Conservation (phyloP, 2,888 invertebrate species). For the Torymus auratus region DNA sequence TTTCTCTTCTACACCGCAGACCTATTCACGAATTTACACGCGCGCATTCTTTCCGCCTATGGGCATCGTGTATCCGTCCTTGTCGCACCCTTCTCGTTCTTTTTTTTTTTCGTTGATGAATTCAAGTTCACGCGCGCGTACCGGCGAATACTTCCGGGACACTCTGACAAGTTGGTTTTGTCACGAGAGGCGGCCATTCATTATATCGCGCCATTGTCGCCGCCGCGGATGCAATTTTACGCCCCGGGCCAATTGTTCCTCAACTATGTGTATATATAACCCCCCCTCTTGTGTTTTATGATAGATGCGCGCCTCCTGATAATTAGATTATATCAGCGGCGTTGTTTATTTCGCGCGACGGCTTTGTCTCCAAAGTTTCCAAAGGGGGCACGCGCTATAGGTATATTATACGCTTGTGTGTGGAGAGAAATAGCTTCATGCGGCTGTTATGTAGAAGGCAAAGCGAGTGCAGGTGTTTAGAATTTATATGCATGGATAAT, state of each 20-base stretch:
- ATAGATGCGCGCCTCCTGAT: conserved; percentile 1
- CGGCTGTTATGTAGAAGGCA: too few relatives aligned
- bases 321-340: conserved; percentile 13
- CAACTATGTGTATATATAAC: background rate
- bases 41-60: background rate
- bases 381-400: too few relatives aligned
- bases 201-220: conserved; percentile 20
- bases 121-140: conserved; percentile 41
- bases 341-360: background rate
- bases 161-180: conserved; percentile 31
- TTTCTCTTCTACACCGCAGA: background rate
- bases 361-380: background rate
- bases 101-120: conserved; percentile 40
- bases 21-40: background rate
- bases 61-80: conserved; percentile 20
- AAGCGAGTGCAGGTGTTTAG: too few relatives aligned
- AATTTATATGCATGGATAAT: too few relatives aligned
- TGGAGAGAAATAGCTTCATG: too few relatives aligned
- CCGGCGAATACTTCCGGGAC: conserved; percentile 29
- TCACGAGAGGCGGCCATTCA: conserved; percentile 21
- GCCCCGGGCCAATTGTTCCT: conserved; percentile 5
- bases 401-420: too few relatives aligned
- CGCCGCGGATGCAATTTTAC: conserved; percentile 23
- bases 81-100: conserved; percentile 10
- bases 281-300: background rate